phyloP scores from a whole-genome alignment of 1,140 invertebrate species.

The Mesaphorura yosii region DNA sequence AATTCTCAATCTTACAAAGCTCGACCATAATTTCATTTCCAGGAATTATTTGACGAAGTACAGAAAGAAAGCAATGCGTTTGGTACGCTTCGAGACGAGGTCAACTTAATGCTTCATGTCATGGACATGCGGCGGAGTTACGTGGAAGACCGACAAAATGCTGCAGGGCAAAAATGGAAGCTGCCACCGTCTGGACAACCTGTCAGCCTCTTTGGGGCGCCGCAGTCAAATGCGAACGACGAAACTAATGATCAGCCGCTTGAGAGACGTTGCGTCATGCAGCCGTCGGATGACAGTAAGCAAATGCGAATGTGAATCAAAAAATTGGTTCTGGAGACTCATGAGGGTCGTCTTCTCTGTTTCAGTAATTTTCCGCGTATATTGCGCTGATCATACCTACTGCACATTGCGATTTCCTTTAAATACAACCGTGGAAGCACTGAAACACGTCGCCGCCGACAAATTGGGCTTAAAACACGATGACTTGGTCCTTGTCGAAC shows the following conservation, averaged over 20 bases:
- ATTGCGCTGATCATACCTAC: constrained; percentile 75
- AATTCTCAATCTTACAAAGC: no score
- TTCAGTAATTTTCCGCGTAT: constrained; percentile 70
- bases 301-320: no score
- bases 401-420: constrained; percentile 63
- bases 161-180: constrained; percentile 55
- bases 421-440: constrained; percentile 56
- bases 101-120: constrained; percentile 53
- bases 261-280: constrained; percentile 40
- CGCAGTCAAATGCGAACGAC: constrained; percentile 39
- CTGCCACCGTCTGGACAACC: constrained; percentile 54
- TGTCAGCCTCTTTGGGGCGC: constrained; percentile 45
- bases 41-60: constrained; percentile 59
- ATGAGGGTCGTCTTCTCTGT: background rate
- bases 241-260: constrained; percentile 35
- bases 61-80: constrained; percentile 46
- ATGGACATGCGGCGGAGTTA: constrained; percentile 48
- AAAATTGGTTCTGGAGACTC: background rate
- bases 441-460: constrained; percentile 60
- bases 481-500: constrained; percentile 64
- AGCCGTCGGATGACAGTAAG: constrained; percentile 56
- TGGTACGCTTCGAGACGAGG: constrained; percentile 48
- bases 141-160: constrained; percentile 42
- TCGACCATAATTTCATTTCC: no score
- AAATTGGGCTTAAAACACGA: constrained; percentile 59